phyloP scores from a whole-genome alignment of 1,140 invertebrate genomes.

The Dreissena polymorpha region DNA sequence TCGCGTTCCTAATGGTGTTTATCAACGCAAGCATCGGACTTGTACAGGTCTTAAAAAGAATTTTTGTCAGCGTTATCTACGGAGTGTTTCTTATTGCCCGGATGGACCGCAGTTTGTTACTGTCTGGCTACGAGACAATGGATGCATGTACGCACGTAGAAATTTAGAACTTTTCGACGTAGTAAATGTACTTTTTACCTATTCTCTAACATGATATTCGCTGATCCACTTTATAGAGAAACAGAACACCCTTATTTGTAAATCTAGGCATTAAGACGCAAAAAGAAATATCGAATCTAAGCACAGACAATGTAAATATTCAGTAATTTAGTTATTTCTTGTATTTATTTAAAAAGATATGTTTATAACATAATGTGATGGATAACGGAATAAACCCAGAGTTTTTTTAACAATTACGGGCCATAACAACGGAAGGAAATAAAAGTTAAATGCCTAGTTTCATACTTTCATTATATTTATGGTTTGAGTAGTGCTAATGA shows the following conservation, averaged over 20 bases:
- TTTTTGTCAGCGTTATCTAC: slow-evolving; percentile 40
- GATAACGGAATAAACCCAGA: too few species aligned
- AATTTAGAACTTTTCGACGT: background rate
- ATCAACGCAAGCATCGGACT: slow-evolving; percentile 58
- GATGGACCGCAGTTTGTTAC: slow-evolving; percentile 58
- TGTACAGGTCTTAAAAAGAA: slow-evolving; percentile 43
- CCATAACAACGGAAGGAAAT: background rate
- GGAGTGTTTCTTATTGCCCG: slow-evolving; percentile 55
- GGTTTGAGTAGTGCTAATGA: background rate
- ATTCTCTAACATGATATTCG: too few species aligned
- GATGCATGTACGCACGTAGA: slow-evolving; percentile 52
- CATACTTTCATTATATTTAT: background rate
- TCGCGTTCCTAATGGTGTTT: slow-evolving; percentile 59
- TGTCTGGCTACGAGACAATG: slow-evolving; percentile 40
- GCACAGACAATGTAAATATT: too few species aligned
- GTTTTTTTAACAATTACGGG: background rate
- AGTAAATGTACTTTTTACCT: background rate
- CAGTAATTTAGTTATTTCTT: too few species aligned
- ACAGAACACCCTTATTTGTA: too few species aligned
- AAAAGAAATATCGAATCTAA: too few species aligned
- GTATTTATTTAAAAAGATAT: too few species aligned
- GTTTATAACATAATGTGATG: too few species aligned
- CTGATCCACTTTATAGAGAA: too few species aligned
- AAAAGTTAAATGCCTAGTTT: background rate
- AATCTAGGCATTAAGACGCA: too few species aligned